Percentiles rank a stretch among this genome's conserved stretches.
Conservation (phyloP, 2,113 vertebrate species). For the Tetrao urogallus region DNA sequence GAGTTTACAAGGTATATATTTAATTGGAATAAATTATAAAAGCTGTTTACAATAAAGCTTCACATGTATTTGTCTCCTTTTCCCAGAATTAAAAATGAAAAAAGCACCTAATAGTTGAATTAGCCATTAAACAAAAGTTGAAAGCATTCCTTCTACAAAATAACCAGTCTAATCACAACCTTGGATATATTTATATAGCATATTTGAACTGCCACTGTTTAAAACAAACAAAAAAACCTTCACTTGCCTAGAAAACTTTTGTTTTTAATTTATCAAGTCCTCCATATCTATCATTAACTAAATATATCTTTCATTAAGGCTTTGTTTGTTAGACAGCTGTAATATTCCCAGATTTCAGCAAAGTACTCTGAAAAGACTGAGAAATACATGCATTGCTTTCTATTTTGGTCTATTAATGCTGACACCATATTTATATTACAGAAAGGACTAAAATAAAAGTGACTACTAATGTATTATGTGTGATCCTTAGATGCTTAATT, state of each 20-base stretch:
- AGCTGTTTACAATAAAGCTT: background rate
- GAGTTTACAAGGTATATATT: background rate
- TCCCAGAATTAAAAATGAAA: background rate
- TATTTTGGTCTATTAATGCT: background rate
- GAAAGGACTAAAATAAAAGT: background rate
- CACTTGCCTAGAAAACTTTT: background rate
- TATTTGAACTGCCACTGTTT: background rate
- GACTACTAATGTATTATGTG: background rate
- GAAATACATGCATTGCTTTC: background rate
- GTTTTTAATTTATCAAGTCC: too few relatives aligned
- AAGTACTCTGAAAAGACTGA: background rate
- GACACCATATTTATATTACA: background rate
- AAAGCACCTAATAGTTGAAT: background rate
- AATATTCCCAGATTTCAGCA: background rate
- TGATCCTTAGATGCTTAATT: background rate
- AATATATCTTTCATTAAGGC: background rate
- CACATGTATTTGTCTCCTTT: accelerated
- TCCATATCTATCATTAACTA: background rate
- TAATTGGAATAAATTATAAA: background rate
- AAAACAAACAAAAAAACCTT: background rate
- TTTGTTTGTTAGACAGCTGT: conserved; percentile 20
- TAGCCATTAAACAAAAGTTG: background rate
- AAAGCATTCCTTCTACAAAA: background rate
- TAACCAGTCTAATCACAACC: background rate
- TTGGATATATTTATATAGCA: background rate